Percentiles rank a stretch among this genome's conserved stretches.
Conservation (phyloP, 1,140 invertebrate genomes). For the Pogonus chalceus region DNA sequence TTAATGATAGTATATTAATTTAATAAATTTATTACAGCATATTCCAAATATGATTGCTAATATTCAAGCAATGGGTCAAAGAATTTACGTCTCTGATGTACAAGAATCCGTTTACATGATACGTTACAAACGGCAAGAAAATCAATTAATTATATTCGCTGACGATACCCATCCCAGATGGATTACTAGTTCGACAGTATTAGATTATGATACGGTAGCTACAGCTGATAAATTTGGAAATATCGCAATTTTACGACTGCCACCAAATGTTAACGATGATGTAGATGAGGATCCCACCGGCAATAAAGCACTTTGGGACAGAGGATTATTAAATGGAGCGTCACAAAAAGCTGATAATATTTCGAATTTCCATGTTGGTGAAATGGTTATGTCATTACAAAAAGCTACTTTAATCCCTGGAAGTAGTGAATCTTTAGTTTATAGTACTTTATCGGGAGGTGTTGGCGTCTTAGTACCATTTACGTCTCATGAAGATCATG, state of each 20-base stretch:
- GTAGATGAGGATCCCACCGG: slow-evolving; percentile 99
- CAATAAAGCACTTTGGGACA: slow-evolving; percentile 96
- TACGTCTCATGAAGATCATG: slow-evolving; percentile 95
- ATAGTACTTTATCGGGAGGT: slow-evolving; percentile 90
- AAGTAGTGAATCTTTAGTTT: slow-evolving; percentile 90
- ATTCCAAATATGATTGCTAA: slow-evolving; percentile 91
- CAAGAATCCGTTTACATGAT: slow-evolving; percentile 97
- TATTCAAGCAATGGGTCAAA: slow-evolving; percentile 85
- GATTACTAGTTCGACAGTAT: slow-evolving; percentile 83
- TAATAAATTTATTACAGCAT: slow-evolving; percentile 48
- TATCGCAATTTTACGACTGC: slow-evolving; percentile 80
- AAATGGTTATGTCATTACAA: slow-evolving; percentile 82
- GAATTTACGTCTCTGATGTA: slow-evolving; percentile 91
- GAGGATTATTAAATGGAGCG: slow-evolving; percentile 90
- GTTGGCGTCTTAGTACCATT: slow-evolving; percentile 96
- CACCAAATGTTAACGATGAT: slow-evolving; percentile 87
- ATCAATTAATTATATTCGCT: slow-evolving; percentile 96
- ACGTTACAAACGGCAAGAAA: slow-evolving; percentile 89
- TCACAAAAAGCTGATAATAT: slow-evolving; percentile 95
- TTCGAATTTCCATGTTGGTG: slow-evolving; percentile 91
- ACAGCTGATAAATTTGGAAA: slow-evolving; percentile 99
- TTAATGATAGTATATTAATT: not conserved
- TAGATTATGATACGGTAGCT: slow-evolving; percentile 96
- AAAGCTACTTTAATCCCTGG: slow-evolving; percentile 95
- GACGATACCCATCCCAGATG: slow-evolving; percentile 96